Conservation (phyloP, 37 sponge, comb jelly and placozoan species). For the Tethya wilhelma region DNA sequence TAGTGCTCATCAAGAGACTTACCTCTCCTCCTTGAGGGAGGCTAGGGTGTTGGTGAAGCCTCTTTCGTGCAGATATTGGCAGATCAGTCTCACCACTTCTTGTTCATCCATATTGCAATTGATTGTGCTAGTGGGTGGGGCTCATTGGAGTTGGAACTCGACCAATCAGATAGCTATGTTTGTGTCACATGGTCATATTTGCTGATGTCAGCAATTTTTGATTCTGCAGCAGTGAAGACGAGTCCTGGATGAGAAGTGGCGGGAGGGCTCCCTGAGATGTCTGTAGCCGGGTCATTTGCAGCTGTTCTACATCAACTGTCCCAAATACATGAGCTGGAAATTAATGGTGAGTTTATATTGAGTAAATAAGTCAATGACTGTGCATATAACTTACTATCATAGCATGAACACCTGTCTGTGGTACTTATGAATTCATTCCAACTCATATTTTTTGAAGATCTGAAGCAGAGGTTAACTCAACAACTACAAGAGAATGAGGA, state of each 20-base stretch:
- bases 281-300: background rate
- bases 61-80: conserved; percentile 47
- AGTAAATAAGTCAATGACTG: background rate
- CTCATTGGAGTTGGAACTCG: background rate
- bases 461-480: background rate
- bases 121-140: conserved; percentile 8
- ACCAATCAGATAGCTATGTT: background rate
- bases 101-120: conserved; percentile 26
- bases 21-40: conserved; percentile 49
- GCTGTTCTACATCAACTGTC: background rate
- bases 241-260: background rate
- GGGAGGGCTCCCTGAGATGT: conserved; percentile 2
- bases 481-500: background rate
- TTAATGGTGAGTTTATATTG: background rate
- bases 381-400: background rate
- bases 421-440: background rate
- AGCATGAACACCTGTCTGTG: background rate
- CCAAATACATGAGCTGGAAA: background rate
- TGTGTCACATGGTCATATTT: background rate
- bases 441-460: background rate
- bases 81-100: conserved; percentile 23
- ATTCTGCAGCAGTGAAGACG: background rate
- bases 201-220: background rate
- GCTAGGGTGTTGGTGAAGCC: conserved; percentile 13
- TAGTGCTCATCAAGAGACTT: background rate